phyloP scores from a whole-genome alignment of 2,113 vertebrate genomes.

The Scopus umbretta region DNA sequence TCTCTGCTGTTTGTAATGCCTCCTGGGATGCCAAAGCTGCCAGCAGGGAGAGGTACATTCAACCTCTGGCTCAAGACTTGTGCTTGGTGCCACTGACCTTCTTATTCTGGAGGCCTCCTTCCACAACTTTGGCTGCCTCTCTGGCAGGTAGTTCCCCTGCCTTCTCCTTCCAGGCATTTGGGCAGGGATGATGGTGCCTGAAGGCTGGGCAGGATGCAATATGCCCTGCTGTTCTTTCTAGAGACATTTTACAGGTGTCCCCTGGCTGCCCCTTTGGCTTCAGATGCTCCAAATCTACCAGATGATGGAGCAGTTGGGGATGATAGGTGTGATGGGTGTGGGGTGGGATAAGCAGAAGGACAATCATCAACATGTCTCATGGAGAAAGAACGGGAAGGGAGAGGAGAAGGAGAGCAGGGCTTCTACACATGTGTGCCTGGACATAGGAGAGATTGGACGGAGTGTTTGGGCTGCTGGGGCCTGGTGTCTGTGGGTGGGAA shows the following conservation, averaged over 20 bases:
- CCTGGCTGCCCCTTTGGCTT: not conserved
- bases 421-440: not conserved
- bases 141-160: not conserved
- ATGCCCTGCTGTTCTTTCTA: not conserved
- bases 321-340: not conserved
- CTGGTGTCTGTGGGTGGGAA: not conserved
- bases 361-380: not conserved
- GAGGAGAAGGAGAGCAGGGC: not conserved
- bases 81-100: not conserved
- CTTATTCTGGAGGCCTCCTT: not conserved
- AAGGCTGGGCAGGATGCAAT: not conserved
- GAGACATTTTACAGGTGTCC: not conserved
- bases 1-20: not conserved
- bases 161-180: not conserved
- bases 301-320: not conserved
- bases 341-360: not conserved
- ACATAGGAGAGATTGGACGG: not conserved
- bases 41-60: not conserved
- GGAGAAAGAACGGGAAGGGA: not conserved
- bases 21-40: not conserved
- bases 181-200: not conserved
- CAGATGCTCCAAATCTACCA: not conserved
- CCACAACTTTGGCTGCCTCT: not conserved
- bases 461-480: not conserved
- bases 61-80: not conserved